Percentiles rank a stretch among this genome's conserved stretches.
These are phyloP conservation scores for Pteromalus puparum DNA, from an alignment of 1,140 invertebrate genomes.

Conservation along the genomic window DNA sequence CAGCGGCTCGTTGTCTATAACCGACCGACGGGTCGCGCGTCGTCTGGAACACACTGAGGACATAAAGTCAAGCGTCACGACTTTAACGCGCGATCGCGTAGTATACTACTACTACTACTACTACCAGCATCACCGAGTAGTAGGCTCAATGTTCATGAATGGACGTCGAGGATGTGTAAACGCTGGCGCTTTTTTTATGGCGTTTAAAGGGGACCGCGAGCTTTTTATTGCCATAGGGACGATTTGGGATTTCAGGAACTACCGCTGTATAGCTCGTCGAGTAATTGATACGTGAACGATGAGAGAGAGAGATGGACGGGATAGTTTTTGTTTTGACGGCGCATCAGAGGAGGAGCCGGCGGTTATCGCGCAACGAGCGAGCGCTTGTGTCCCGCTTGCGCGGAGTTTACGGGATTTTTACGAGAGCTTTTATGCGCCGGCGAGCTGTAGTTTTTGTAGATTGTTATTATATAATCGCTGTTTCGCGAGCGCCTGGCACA, in stretches of 20 bases:
- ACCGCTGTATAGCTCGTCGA: not conserved
- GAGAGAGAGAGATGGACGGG: not conserved
- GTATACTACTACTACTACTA: slow-evolving; percentile 6
- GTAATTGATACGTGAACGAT: not conserved
- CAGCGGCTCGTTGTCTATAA: slow-evolving; percentile 18
- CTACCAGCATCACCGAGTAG: too few relatives aligned
- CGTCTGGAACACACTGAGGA: slow-evolving; percentile 36
- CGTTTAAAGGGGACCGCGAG: not conserved
- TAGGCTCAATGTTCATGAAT: slow-evolving; percentile 26
- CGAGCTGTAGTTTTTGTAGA: slow-evolving; percentile 7
- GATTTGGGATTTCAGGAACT: not conserved
- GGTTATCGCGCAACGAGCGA: not conserved
- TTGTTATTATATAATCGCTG: slow-evolving; percentile 18
- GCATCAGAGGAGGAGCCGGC: not conserved
- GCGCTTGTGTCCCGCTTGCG: not conserved
- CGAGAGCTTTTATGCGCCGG: slow-evolving; percentile 4
- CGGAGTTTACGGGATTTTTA: slow-evolving; percentile 26
- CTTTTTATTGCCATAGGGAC: not conserved
- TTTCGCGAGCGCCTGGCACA: not conserved
- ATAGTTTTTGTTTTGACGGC: slow-evolving; percentile 13
- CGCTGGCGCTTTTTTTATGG: not conserved
- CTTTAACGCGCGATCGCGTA: slow-evolving; percentile 42
- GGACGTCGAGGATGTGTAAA: not conserved
- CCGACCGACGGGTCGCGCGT: slow-evolving; percentile 52
- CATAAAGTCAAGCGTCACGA: slow-evolving; percentile 47